Base-by-base conservation (phyloP, 2,888 invertebrate species). In the Plebejus melissa region DNA sequence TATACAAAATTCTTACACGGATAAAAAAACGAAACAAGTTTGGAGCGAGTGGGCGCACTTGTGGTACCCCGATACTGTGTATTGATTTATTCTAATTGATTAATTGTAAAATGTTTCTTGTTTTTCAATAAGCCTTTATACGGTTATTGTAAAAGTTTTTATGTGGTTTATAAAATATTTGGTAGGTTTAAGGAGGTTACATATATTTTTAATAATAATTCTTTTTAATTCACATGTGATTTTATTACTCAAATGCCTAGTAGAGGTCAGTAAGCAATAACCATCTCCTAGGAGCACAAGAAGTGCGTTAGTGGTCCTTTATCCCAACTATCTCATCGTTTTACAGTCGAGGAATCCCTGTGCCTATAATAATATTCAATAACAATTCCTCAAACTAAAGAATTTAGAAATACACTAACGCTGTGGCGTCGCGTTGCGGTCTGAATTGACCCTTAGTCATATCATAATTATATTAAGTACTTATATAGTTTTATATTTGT, bases 1-100 rank as follows among this genome's bases (percentile, higher is more conserved):
- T 84, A 83, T 82, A 85, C 86, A 83, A 85, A 84, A 86, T 87
- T 85, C 86, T 83, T 85, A 85, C 84, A 85, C 81, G 80, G 77
- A 76, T 76, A 77, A 81, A 82, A 81, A 82, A 81, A 80, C 76
- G 76, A 77, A 41, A 77, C 65, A 79, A 79, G 80, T 46, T 72
- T 72, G 46, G 54, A 50, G 13, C 50, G 72, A 72, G 72, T 72
- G 54, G 72, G 72, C 50, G 50, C 22, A 28, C 71, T 54, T 50
- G 13, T 72, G 46, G 22, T 72, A 54, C 50, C 16, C 28, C 54
- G 32, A 32, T 32, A 72, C 50, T 7, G 46, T 28, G 50, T 11
- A 72, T 22, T 71, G 41, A 28, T 71, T 41, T 71, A 22, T 71
- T 9, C 46, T 28, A 46, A 46, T 41, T 46, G 70, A 22, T 71